Conservation (phyloP, 53 echinoderm and acorn worm species). For the Arbacia lixula region DNA sequence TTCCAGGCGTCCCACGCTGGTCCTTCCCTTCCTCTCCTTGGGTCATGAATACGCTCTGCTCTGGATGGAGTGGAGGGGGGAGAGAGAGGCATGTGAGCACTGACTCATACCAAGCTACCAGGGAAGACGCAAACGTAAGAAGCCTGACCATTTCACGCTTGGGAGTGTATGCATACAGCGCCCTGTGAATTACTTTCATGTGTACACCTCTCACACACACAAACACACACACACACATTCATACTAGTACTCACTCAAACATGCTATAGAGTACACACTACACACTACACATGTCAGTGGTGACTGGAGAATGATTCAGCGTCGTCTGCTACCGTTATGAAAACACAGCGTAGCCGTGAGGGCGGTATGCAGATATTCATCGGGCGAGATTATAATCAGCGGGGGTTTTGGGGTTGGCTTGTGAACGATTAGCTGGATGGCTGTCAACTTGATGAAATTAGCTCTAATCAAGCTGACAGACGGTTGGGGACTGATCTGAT, state of each 20-base stretch:
- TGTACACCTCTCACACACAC: conserved; percentile 14
- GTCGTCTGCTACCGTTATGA: conserved; percentile 34
- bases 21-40: background rate
- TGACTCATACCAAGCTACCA: conserved; percentile 19
- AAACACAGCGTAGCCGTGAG: conserved; percentile 11
- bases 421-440: no score
- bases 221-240: conserved; percentile 11
- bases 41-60: conserved; percentile 4
- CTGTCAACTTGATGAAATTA: conserved; percentile 13
- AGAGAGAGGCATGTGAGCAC: conserved; percentile 22
- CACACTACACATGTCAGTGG: no score
- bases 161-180: no score
- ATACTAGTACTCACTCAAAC: no score
- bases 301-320: background rate
- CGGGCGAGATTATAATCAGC: conserved; percentile 19
- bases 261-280: no score
- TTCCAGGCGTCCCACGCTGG: background rate
- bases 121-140: background rate
- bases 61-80: no score
- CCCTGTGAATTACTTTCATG: no score
- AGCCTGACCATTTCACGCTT: conserved; percentile 5
- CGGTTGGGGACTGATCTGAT: no score
- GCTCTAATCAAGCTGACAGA: no score
- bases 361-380: background rate
- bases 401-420: no score